Evolutionary conservation across 2,113 vertebrate genomes (phyloP), one percentile per base, ranked within the genome.

Genomic region (Uria lomvia): DNA sequence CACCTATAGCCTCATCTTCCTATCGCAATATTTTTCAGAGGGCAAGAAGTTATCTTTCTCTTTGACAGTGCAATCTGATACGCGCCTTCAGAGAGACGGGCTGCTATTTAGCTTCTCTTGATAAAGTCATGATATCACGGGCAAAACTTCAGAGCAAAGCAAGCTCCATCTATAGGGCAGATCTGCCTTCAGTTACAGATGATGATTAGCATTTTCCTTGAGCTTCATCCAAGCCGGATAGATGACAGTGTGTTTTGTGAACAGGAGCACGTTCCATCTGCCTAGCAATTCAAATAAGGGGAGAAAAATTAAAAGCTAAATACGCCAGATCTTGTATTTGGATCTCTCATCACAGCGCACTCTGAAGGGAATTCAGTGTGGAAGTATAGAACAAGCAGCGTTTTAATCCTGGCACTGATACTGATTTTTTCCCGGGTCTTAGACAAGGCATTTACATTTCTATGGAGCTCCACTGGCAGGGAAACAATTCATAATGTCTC

Each of bases 361-460:
- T 45, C 78, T 42, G 81, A 76, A 89, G 77, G 83, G 86, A 88
- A 77, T 73, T 88, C 3, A 3, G 36, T 23, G 62, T 3, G 5
- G 72, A 94, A 90, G 16, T 23, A 62, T 5, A 68, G 82, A 80
- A 80, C 50, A 77, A 92, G 83, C 36, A 89, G 53, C 49, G 15
- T 91, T 97, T 95, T 73, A 87, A 94, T 73, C 80, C 89, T 95
- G 83, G 91, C 92, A 72, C 38, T 4, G 27, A 66, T 65, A 38
- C 60, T 30, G 58, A 68, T 52, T 77, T 75, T 78, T 79, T 71
- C 65, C 56, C 27, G 7, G 83, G 83, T 87, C 52, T 95, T 75
- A 85, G 43, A 66, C 49, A 55, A 91, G 45, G 53, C 27, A 94
- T 96, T 94, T 92, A 91, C 94, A 95, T 94, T 82, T 92, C 81